Evolutionary conservation across 2,113 vertebrate species (phyloP).

Genomic region (Alligator mississippiensis): DNA sequence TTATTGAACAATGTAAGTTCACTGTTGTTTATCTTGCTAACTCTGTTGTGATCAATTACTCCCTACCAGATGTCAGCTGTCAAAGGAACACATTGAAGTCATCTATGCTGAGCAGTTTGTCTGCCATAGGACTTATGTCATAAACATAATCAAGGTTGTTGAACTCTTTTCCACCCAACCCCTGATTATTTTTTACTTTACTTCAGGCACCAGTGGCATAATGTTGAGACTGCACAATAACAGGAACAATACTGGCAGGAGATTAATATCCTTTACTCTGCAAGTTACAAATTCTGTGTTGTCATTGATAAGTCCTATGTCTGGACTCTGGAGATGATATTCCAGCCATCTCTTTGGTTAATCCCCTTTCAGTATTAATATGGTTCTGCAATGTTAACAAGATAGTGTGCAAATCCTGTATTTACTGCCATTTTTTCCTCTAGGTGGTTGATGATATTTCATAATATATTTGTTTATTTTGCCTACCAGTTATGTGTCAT

Average conservation of each 20-base stretch:
- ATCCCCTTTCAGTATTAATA: neutral
- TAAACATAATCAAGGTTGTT: neutral
- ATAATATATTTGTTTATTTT: neutral
- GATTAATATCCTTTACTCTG: neutral
- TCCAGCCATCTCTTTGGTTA: neutral
- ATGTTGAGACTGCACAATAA: rapidly evolving
- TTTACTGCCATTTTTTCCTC: neutral
- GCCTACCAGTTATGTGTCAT: neutral
- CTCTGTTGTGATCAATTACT: slow-evolving; percentile 65
- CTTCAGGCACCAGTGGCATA: neutral
- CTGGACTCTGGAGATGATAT: neutral
- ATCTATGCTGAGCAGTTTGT: slow-evolving; percentile 63
- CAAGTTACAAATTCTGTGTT: neutral
- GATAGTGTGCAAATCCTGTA: neutral
- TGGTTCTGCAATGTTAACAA: neutral
- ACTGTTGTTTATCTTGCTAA: slow-evolving; percentile 63
- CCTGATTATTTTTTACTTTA: neutral
- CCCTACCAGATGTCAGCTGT: slow-evolving; percentile 68
- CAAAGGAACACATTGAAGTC: slow-evolving; percentile 57
- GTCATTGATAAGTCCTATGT: neutral
- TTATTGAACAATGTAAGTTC: slow-evolving; percentile 64
- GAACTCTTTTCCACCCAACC: neutral
- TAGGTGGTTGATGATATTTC: neutral
- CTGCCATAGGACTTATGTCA: slow-evolving; percentile 44
- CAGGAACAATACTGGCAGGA: neutral